Conservation (phyloP, 2,797 vertebrate species). For the Thunnus albacares region DNA sequence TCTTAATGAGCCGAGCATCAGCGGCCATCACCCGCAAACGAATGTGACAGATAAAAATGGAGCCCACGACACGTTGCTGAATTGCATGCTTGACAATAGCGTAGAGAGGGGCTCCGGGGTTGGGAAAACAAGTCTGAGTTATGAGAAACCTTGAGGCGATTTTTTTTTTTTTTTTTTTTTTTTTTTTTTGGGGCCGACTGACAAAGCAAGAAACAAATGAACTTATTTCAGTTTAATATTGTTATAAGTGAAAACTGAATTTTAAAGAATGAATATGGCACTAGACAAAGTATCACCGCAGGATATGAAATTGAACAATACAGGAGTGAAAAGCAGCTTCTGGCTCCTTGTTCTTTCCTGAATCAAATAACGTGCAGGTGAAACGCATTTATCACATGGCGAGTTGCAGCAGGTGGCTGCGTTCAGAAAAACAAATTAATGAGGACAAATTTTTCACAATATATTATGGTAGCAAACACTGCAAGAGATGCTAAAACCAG, state of each 20-base stretch:
- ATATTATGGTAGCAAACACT: conserved; percentile 3
- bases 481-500: not conserved
- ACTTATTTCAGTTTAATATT: conserved; percentile 43
- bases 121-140: conserved; percentile 32
- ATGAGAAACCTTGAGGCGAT: conserved; percentile 60
- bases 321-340: not conserved
- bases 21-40: conserved; percentile 66
- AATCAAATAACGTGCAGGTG: conserved; percentile 38
- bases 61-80: conserved; percentile 55
- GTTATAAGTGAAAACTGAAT: conserved; percentile 22
- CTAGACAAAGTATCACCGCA: not conserved
- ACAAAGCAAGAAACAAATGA: conserved; percentile 44
- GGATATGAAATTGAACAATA: conserved; percentile 10
- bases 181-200: not conserved
- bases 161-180: conserved; percentile 14
- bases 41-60: conserved; percentile 78
- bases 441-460: conserved; percentile 23
- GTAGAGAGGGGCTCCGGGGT: conserved; percentile 27
- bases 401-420: conserved; percentile 44
- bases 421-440: conserved; percentile 29
- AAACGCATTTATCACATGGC: conserved; percentile 26
- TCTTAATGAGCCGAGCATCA: conserved; percentile 75
- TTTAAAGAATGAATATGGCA: conserved; percentile 24
- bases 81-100: conserved; percentile 52
- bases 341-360: conserved; percentile 1